A percentile compares a stretch with the other conserved stretches of the same genome.
Conservation (phyloP, 2,113 vertebrate species). For the Thamnophis sirtalis region DNA sequence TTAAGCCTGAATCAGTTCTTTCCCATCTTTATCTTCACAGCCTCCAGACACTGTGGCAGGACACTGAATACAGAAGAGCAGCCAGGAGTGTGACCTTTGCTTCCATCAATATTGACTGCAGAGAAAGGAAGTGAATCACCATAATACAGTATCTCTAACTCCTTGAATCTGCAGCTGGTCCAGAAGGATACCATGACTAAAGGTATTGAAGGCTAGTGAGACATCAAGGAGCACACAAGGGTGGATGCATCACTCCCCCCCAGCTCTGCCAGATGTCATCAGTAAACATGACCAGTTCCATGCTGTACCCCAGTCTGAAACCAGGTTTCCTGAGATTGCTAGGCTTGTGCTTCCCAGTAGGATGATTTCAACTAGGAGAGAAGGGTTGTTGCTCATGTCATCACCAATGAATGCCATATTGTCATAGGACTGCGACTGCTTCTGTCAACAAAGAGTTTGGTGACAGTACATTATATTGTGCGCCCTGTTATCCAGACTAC, state of each 20-base stretch:
- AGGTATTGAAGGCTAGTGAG: neutral
- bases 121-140: neutral
- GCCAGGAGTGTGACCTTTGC: neutral
- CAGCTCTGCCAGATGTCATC: neutral
- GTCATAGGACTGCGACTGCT: neutral
- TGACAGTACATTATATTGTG: neutral
- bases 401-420: neutral
- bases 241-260: neutral
- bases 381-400: neutral
- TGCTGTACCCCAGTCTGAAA: neutral
- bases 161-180: neutral
- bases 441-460: neutral
- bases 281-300: neutral
- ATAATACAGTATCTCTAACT: neutral
- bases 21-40: neutral
- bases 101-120: neutral
- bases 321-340: neutral
- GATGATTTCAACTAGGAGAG: neutral
- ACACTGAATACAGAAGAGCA: neutral
- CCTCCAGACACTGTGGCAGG: neutral
- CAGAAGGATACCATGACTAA: neutral
- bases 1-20: neutral
- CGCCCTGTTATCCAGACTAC: neutral
- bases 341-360: neutral
- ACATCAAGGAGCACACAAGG: neutral